Conservation (phyloP, 2,113 vertebrate species). For the Speoplatyrhinus poulsoni region DNA sequence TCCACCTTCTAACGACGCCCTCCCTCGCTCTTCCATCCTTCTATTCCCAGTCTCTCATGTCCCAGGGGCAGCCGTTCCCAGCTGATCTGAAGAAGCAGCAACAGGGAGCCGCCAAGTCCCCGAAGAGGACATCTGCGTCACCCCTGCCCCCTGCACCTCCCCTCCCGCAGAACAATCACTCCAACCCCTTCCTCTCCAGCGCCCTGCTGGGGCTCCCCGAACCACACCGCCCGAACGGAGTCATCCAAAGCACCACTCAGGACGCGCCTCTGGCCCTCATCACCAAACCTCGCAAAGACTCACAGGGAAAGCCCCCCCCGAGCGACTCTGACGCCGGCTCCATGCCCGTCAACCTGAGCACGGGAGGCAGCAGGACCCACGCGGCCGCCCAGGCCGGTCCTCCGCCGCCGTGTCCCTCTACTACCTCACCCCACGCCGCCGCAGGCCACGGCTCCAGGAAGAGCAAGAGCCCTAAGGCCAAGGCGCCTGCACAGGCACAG, state of each 20-base stretch:
- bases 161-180: constrained; percentile 86
- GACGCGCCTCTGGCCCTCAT: constrained; percentile 94
- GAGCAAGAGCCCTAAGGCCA: constrained; percentile 82
- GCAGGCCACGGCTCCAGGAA: constrained; percentile 85
- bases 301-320: constrained; percentile 76
- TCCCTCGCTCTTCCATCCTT: constrained; percentile 34
- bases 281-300: constrained; percentile 88
- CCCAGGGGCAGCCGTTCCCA: constrained; percentile 91
- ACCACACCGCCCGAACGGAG: constrained; percentile 86
- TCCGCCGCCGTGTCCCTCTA: constrained; percentile 71
- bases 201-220: constrained; percentile 89
- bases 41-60: constrained; percentile 62
- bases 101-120: constrained; percentile 85
- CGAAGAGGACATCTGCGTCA: constrained; percentile 86
- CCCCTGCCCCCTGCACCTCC: constrained; percentile 59
- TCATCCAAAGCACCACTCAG: constrained; percentile 94
- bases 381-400: constrained; percentile 70
- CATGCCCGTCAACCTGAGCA: constrained; percentile 90
- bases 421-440: constrained; percentile 84
- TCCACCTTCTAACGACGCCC: neutral
- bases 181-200: constrained; percentile 92
- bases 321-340: constrained; percentile 74
- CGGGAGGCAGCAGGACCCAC: constrained; percentile 81
- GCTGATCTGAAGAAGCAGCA: constrained; percentile 87
- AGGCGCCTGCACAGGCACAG: constrained; percentile 54